Evolutionary conservation across 1,140 invertebrate species (phyloP).

Genomic region (Hetaerina americana): DNA sequence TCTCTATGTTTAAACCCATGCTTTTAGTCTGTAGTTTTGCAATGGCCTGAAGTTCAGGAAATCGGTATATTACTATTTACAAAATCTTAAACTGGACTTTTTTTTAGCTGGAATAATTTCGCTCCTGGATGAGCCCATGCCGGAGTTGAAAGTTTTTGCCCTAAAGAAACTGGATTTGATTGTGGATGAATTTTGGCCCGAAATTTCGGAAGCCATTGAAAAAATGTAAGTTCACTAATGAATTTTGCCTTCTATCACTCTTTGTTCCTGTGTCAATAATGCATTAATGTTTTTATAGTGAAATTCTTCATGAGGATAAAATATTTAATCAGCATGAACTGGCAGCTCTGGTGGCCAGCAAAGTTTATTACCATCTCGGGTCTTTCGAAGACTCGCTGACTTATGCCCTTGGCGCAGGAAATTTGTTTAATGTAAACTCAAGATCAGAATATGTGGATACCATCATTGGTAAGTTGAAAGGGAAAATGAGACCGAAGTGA

Average conservation of each 20-base stretch:
- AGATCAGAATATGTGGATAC: constrained; percentile 93
- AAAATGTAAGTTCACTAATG: constrained; percentile 60
- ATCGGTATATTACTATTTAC: not conserved
- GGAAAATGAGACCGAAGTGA: no score
- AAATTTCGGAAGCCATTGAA: constrained; percentile 93
- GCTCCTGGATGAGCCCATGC: constrained; percentile 83
- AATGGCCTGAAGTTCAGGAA: not conserved
- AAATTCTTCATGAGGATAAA: constrained; percentile 90
- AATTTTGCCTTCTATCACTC: constrained; percentile 4
- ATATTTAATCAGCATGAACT: constrained; percentile 76
- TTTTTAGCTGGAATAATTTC: constrained; percentile 85
- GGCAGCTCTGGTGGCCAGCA: constrained; percentile 93
- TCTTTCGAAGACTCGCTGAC: constrained; percentile 91
- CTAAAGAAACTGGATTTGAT: constrained; percentile 80
- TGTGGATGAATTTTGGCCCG: constrained; percentile 96
- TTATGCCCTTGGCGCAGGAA: constrained; percentile 84
- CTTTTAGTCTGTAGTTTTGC: not conserved
- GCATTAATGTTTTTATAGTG: constrained; percentile 39
- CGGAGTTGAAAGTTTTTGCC: constrained; percentile 87
- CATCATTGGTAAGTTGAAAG: constrained; percentile 64
- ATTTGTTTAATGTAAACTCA: constrained; percentile 87
- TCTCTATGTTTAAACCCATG: not conserved
- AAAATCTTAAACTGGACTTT: not conserved
- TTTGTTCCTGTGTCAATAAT: constrained; percentile 14
- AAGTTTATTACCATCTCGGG: constrained; percentile 96